These are phyloP conservation scores for Scrobipalpa atriplicella DNA, from an alignment of 2,888 invertebrate species.

Conservation along the genomic window DNA sequence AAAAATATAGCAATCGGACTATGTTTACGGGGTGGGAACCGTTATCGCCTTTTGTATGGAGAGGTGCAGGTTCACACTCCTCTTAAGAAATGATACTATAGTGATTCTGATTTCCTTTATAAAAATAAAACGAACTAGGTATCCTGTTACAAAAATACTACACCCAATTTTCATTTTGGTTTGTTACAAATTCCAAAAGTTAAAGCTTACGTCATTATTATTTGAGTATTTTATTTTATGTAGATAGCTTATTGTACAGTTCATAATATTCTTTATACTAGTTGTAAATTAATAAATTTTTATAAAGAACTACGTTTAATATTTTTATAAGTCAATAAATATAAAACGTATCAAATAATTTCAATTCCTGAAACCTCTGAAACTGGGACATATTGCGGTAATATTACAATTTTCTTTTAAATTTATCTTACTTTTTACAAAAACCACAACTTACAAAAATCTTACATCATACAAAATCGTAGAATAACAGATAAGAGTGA, in stretches of 20 bases:
- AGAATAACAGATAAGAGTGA: constrained; percentile 6
- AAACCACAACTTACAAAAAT: constrained; percentile 34
- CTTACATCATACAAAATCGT: constrained; percentile 29
- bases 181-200: constrained; percentile 24
- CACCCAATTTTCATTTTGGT: neutral
- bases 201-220: constrained; percentile 32
- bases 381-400: constrained; percentile 28
- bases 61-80: no score
- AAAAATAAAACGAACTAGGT: neutral
- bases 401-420: neutral
- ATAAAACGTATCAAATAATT: constrained; percentile 46
- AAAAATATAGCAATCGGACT: no score
- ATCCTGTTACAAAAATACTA: no score
- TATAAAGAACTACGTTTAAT: constrained; percentile 44
- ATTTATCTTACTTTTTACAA: constrained; percentile 18
- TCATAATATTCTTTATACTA: constrained; percentile 23
- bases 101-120: no score
- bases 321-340: constrained; percentile 34
- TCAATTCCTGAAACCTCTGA: constrained; percentile 45
- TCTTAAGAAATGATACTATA: no score
- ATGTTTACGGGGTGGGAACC: no score
- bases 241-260: constrained; percentile 18
- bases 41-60: no score
- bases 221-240: constrained; percentile 30
- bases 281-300: constrained; percentile 23